Evolutionary conservation across 2,113 vertebrate genomes (phyloP), one percentile per base, ranked within the genome.

Genomic region (Calypte anna): DNA sequence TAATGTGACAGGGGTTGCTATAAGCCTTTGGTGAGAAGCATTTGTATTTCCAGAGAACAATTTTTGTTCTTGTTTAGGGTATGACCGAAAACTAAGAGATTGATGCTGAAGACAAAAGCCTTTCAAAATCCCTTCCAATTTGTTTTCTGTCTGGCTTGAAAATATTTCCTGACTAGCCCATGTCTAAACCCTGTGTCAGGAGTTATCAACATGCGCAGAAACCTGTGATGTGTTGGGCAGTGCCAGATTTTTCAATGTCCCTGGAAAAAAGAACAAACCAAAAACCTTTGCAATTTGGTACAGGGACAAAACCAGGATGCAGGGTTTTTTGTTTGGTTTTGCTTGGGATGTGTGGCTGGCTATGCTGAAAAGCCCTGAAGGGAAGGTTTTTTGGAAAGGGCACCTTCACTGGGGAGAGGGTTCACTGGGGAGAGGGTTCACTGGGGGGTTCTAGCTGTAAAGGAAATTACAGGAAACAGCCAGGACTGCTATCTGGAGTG

Each of bases 171-270:
- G 70, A 27, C 84, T 59, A 31, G 31, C 59, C 58, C 2, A 0
- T 67, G 61, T 24, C 6, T 0, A 0, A 48, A 54, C 40, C 27
- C 53, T 30, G 27, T 1, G 2, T 54, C 53, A 69, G 40, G 40
- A 64, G 16, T 18, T 68, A 72, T 9, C 28, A 46, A n/a, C 3
- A 3, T 2, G 6, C 40, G 31, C 2, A 44, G 75, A 83, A 88
- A 74, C 28, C 69, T 63, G 28, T n/a, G n/a, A 46, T n/a, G 19
- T 62, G 30, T 46, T 62, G 51, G 16, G 31, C 43, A 33, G 36
- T 44, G 69, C 31, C 67, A 18, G 24, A 67, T 59, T 19, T 44
- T 82, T 46, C 31, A 72, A 72, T 7, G 8, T 67, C 51, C 40
- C 27, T 3, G 4, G 21, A 38, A 53, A 63, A 81, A 8, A 2